Conservation (phyloP, 2,113 vertebrate genomes). For the Muntiacus muntjak region DNA sequence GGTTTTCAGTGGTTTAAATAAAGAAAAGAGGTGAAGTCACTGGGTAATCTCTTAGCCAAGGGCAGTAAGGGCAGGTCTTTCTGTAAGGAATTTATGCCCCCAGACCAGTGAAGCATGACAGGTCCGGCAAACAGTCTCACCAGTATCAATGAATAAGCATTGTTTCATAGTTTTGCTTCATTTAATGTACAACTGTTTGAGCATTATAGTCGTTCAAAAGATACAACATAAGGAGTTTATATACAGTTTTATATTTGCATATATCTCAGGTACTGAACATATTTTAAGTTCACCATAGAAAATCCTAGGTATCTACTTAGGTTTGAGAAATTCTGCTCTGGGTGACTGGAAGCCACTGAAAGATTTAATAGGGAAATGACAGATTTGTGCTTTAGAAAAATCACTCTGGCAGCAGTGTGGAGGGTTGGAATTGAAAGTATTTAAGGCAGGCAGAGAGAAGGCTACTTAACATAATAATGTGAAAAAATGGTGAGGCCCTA, state of each 20-base stretch:
- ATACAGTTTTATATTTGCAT: slow-evolving; percentile 45
- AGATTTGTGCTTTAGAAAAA: slow-evolving; percentile 39
- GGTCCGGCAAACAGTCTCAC: background rate
- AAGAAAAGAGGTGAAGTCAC: background rate
- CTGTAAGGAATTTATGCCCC: background rate
- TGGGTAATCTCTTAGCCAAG: background rate
- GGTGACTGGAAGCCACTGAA: background rate
- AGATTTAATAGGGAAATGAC: background rate
- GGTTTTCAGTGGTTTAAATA: background rate
- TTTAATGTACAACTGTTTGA: background rate
- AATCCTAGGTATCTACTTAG: background rate
- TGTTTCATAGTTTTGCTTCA: slow-evolving; percentile 31
- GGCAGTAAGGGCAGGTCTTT: background rate
- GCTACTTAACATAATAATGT: slow-evolving; percentile 20
- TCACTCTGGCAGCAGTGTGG: background rate
- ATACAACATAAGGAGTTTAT: slow-evolving; percentile 3
- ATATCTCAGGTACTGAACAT: slow-evolving; percentile 32
- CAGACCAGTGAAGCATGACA: background rate
- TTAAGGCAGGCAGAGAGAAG: background rate
- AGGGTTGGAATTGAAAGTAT: background rate
- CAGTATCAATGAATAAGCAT: background rate
- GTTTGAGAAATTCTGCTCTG: slow-evolving; percentile 31
- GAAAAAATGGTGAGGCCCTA: slow-evolving; percentile 1
- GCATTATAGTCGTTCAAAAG: background rate
- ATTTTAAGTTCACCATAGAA: slow-evolving; percentile 42